Evolutionary conservation across 1,140 invertebrate species (phyloP), one percentile per base, ranked within the genome.

Genomic region (Ceratosolen solmsi): DNA sequence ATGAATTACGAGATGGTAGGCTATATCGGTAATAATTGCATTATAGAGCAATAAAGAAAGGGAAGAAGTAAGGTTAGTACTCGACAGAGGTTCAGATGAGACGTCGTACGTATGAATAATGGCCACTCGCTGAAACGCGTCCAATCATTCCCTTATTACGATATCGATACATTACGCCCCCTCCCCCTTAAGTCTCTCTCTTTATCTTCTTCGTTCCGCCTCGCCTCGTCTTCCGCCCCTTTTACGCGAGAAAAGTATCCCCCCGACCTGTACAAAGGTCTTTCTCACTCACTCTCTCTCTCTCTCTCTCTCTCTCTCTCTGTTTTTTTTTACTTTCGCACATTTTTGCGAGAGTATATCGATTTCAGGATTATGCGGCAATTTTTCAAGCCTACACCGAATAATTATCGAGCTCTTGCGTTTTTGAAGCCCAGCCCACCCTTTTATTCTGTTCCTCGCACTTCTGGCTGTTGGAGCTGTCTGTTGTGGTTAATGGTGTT

Each of bases 111-210:
- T 86, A 88, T 88, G 87, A 88, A 86, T 87, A 87, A 88, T 87
- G 85, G 87, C 49, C 27, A 46, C 83, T 87, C 87, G 85, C 84
- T 84, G 74, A 83, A 87, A 87, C 86, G 84, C 85, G 88, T 87
- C 89, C 89, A 90, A 90, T 90, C 89, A 88, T 90, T 90, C 86
- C 87, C 88, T 90, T 90, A 90, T 91, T 90, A 89, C 88, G 86
- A 88, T 89, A 89, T 90, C 89, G 88, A 91, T 91, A 90, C 89
- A 88, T 91, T 89, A 89, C 87, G 86, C 87, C 82, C 84, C 85
- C 89, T 86, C 88, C 86, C 85, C n/a, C 63, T 22, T 51, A 36
- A 8, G 38, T 30, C 30, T 51, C 68, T 38, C 63, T 51, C 51
- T 58, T 36, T 72, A 72, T 74, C 70, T 58, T n/a, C 33, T 74